Base-by-base conservation (phyloP, 2,113 vertebrate genomes). In the Tragelaphus buxtoni region DNA sequence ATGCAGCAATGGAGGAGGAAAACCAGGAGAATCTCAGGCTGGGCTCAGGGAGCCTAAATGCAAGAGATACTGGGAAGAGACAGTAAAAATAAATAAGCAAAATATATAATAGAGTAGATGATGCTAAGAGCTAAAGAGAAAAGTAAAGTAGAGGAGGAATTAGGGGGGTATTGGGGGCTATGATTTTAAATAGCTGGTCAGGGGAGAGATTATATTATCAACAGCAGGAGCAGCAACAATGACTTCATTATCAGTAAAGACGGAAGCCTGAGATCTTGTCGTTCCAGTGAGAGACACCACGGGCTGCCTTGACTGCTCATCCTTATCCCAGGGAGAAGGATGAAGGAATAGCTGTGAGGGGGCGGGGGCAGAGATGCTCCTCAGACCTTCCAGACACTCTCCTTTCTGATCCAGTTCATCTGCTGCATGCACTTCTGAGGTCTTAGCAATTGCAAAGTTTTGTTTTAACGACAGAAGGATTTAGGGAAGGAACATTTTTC, bases 401-500 rank as follows among this genome's bases (percentile, higher is more conserved):
- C 32, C 74, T 63, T 79, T 74, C 35, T 16, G 45, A 9, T 60
- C 83, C n/a, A 5, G 4, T 13, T 61, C 55, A 35, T 49, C 84
- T 90, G 76, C 45, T 47, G 32, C 7, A 20, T 74, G 22, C 4
- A 42, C 13, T 49, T 65, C 60, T 4, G 18, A 79, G 42, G 74
- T 35, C 56, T 88, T 60, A 65, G 39, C 69, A 56, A 4, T 47
- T 79, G 18, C 55, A n/a, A 49, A 88, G 26, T 80, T 91, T 91
- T 79, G 12, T 84, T 85, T 92, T 89, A 93, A 72, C 58, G 45
- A 77, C 45, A 88, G 69, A 81, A 86, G 26, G 53, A 69, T 96
- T 74, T 91, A 47, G 32, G 86, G 32, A 94, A 17, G 51, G 18
- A 76, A 91, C 56, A 30, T 60, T n/a, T 65, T 93, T 89, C 79